Evolutionary conservation across 2,888 invertebrate species (phyloP).

Genomic region (Mythimna pallens): DNA sequence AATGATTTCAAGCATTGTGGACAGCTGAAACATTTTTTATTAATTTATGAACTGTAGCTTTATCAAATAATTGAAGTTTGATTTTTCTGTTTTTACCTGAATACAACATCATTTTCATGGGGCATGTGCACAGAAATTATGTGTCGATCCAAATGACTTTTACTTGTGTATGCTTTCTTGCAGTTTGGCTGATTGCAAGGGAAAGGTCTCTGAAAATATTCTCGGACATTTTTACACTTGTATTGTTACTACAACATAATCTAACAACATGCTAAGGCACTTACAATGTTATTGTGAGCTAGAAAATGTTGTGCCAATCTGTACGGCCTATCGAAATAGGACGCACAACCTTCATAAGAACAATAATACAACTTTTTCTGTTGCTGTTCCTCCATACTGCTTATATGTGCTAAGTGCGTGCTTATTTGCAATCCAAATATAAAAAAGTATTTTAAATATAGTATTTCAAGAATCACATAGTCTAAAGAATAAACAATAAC

Average conservation of each 20-base stretch:
- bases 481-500: not conserved
- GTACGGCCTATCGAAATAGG: conserved; percentile 88
- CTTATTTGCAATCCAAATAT: not conserved
- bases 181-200: conserved; percentile 91
- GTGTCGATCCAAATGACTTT: conserved; percentile 92
- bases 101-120: conserved; percentile 72
- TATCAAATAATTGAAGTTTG: not conserved
- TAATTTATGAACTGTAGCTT: not conserved
- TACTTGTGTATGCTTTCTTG: conserved; percentile 91
- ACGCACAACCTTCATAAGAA: conserved; percentile 80
- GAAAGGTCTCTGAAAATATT: conserved; percentile 89
- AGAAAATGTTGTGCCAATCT: conserved; percentile 90
- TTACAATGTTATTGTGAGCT: conserved; percentile 91
- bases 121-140: conserved; percentile 85
- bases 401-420: not conserved
- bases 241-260: not conserved
- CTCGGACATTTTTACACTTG: conserved; percentile 4
- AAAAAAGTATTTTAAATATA: not conserved
- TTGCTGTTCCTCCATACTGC: conserved; percentile 51
- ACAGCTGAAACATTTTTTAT: conserved; percentile 75
- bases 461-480: not conserved
- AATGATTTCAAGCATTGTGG: conserved; percentile 88
- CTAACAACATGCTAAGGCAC: conserved; percentile 48
- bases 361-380: conserved; percentile 62
- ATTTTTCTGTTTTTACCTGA: conserved; percentile 71